phyloP scores from a whole-genome alignment of 1,140 invertebrate genomes.

The Drosophila triauraria region DNA sequence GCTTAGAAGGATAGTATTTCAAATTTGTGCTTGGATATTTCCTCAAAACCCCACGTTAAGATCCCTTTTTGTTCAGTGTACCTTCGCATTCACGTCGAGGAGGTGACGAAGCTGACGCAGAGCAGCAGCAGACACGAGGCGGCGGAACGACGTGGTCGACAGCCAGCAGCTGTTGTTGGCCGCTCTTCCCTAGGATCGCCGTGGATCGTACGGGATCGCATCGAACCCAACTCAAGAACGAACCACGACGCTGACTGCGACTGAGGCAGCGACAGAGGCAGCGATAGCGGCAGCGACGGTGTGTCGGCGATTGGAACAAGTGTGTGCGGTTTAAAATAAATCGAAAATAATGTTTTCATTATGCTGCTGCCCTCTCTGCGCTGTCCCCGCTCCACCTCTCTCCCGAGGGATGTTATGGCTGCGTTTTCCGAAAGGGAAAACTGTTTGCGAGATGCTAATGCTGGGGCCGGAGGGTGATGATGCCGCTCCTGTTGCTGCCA shows the following conservation, averaged over 20 bases:
- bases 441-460: conserved; percentile 22
- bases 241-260: conserved; percentile 12
- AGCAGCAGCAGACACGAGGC: conserved; percentile 9
- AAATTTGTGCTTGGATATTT: too few species aligned
- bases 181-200: conserved; percentile 56
- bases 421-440: conserved; percentile 64
- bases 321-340: conserved; percentile 80
- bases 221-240: conserved; percentile 36
- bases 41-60: too few species aligned
- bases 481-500: conserved; percentile 23
- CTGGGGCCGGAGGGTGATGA: conserved; percentile 5
- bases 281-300: conserved; percentile 31
- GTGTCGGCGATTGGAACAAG: conserved; percentile 72
- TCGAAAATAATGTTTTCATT: conserved; percentile 78
- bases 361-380: conserved; percentile 35
- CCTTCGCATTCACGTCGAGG: conserved; percentile 44
- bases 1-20: too few species aligned
- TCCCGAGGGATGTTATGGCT: not conserved
- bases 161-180: conserved; percentile 72
- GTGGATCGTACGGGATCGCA: conserved; percentile 18
- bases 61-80: conserved; percentile 10
- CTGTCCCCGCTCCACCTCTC: not conserved
- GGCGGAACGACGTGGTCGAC: conserved; percentile 39
- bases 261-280: conserved; percentile 7
- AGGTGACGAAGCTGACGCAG: conserved; percentile 57